Percentiles rank a stretch among this genome's conserved stretches.
Evolutionary conservation across 2,113 vertebrate species (phyloP).

Genomic region (Pycnonotus jocosus): DNA sequence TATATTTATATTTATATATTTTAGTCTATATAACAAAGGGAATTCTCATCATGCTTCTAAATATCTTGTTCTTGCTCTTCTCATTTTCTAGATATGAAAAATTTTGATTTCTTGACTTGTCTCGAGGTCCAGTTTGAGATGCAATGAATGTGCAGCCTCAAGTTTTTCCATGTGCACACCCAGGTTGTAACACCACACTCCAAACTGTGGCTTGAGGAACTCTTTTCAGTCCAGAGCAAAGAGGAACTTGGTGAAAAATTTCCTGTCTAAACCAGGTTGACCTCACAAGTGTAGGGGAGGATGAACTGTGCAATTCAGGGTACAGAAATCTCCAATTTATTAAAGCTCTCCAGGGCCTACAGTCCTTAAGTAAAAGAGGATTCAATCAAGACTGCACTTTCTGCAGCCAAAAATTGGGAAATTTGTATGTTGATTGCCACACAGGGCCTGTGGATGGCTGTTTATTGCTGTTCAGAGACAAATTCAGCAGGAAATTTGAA

Average conservation of each 20-base stretch:
- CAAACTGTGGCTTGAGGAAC: not conserved
- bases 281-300: not conserved
- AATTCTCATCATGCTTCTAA: not conserved
- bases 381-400: not conserved
- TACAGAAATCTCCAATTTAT: not conserved
- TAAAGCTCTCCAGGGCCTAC: not conserved
- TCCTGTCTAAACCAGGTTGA: not conserved
- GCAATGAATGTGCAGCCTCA: not conserved
- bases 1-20: not conserved
- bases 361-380: not conserved
- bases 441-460: not conserved
- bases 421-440: not conserved
- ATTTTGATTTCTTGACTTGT: not conserved
- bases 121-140: not conserved
- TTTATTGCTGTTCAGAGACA: not conserved
- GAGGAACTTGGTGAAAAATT: not conserved
- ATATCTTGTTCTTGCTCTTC: not conserved
- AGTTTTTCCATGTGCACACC: not conserved
- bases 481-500: not conserved
- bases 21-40: not conserved
- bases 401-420: not conserved
- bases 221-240: not conserved
- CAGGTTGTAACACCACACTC: accelerated
- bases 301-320: not conserved
- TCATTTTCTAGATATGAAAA: not conserved